phyloP scores from a whole-genome alignment of 2,888 invertebrate genomes.

The Vesta saturnalis region DNA sequence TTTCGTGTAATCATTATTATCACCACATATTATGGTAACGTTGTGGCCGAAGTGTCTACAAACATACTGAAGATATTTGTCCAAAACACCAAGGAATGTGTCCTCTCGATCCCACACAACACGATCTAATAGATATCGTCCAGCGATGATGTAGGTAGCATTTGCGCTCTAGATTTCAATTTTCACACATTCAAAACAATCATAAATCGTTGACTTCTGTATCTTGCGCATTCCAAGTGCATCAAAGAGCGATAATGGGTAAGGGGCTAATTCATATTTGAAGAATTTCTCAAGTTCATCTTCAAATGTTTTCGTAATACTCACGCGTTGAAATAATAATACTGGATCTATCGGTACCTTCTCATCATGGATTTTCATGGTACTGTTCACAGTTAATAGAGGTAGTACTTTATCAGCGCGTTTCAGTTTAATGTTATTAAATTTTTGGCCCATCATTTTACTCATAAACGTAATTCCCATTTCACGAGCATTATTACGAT shows the following conservation, averaged over 20 bases:
- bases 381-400: constrained; percentile 40
- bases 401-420: too few relatives aligned
- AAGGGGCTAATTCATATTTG: neutral
- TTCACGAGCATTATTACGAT: constrained; percentile 48
- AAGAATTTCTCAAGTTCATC: constrained; percentile 2
- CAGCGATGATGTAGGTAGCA: neutral
- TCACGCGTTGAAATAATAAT: neutral
- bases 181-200: neutral
- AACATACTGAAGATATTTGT: too few relatives aligned
- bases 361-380: constrained; percentile 52
- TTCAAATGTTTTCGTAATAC: neutral
- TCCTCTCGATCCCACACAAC: too few relatives aligned
- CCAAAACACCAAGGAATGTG: too few relatives aligned
- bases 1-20: too few relatives aligned
- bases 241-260: neutral
- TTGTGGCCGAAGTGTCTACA: neutral
- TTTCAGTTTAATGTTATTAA: constrained; percentile 4
- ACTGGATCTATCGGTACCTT: constrained; percentile 44
- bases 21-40: too few relatives aligned
- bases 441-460: neutral
- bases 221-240: neutral
- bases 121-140: constrained; percentile 2
- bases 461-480: constrained; percentile 43
- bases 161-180: neutral
- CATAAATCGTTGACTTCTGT: neutral